phyloP scores from a whole-genome alignment of 2,797 vertebrate genomes.

The Eulemur mongoz region DNA sequence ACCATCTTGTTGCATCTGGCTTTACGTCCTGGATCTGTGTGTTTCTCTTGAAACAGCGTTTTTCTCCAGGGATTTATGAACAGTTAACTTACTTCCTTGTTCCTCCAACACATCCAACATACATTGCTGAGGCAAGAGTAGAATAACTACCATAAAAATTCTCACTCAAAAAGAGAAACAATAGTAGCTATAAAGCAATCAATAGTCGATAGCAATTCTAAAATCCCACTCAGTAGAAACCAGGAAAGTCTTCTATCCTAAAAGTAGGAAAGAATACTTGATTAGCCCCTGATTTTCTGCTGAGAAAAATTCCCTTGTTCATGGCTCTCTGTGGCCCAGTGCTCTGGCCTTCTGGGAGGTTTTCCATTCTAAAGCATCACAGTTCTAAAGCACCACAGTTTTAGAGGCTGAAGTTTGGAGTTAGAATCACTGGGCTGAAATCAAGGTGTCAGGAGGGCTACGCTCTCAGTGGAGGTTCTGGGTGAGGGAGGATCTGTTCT shows the following conservation, averaged over 20 bases:
- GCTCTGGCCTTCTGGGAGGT: not conserved
- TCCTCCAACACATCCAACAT: not conserved
- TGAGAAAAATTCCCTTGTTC: not conserved
- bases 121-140: not conserved
- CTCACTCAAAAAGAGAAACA: not conserved
- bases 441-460: not conserved
- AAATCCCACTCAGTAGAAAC: not conserved
- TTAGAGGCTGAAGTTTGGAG: not conserved
- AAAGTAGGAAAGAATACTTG: not conserved
- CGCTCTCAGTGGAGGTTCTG: not conserved
- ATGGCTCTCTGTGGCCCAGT: not conserved
- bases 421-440: not conserved
- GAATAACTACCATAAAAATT: not conserved
- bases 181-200: not conserved
- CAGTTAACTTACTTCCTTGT: not conserved
- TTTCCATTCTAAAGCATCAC: not conserved
- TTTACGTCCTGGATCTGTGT: not conserved
- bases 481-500: not conserved
- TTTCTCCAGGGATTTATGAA: not conserved
- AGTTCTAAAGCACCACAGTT: not conserved
- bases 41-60: not conserved
- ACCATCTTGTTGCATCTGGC: not conserved
- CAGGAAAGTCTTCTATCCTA: not conserved
- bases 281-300: not conserved
- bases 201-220: not conserved